A percentile compares a stretch with the other conserved stretches of the same genome.
These are phyloP conservation scores for Erannis defoliaria DNA, from an alignment of 2,888 invertebrate genomes.

Conservation along the genomic window DNA sequence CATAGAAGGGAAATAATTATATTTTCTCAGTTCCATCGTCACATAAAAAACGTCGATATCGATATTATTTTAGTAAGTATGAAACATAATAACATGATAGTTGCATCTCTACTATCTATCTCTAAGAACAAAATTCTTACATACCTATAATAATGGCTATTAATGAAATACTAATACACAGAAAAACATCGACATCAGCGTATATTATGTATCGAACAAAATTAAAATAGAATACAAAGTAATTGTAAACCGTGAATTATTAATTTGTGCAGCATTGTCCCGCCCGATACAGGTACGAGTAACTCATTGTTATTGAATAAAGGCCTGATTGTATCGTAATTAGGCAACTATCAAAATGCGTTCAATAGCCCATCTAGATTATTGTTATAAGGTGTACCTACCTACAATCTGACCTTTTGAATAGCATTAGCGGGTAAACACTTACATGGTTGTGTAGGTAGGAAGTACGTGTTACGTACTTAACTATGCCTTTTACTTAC, in stretches of 20 bases:
- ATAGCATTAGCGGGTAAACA: neutral
- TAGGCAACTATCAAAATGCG: constrained; percentile 41
- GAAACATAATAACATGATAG: too few relatives aligned
- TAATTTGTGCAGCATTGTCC: constrained; percentile 81
- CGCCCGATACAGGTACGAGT: constrained; percentile 46
- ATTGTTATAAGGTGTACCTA: neutral
- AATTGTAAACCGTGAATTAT: constrained; percentile 76
- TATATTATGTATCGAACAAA: constrained; percentile 72
- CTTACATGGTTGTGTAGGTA: too few relatives aligned
- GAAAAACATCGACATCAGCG: constrained; percentile 62
- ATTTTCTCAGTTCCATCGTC: too few relatives aligned
- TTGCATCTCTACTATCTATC: constrained; percentile 15
- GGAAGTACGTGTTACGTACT: too few relatives aligned
- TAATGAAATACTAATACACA: constrained; percentile 72
- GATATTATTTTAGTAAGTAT: too few relatives aligned
- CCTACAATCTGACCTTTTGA: neutral
- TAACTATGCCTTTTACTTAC: too few relatives aligned
- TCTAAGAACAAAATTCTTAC: constrained; percentile 2
- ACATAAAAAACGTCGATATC: too few relatives aligned
- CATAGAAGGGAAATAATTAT: too few relatives aligned
- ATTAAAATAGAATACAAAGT: constrained; percentile 71
- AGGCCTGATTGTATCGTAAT: constrained; percentile 53
- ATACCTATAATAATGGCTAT: constrained; percentile 56
- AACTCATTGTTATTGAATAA: constrained; percentile 52
- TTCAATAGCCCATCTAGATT: constrained; percentile 9